Base-by-base conservation (phyloP, 2,113 vertebrate species). In the Psittacara wagleri region DNA sequence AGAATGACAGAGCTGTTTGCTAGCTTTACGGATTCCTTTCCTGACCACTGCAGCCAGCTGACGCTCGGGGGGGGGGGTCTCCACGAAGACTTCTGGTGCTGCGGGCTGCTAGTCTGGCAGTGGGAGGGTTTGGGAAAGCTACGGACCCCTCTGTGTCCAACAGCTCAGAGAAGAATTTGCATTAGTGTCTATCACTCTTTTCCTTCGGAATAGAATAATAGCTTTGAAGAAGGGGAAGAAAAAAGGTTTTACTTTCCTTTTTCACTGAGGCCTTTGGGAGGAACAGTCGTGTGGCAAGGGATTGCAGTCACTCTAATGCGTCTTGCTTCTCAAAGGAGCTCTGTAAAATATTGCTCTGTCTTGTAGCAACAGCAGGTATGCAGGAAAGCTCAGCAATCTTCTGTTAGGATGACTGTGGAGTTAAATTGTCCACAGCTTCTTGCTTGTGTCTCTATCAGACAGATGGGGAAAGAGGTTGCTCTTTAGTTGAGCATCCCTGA, bases 171-270 rank as follows among this genome's bases (percentile, higher is more conserved):
- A 33, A 25, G 22, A 61, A 33, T 66, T 61, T 90, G 28, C 28
- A 4, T 59, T 48, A 23, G 28, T 37, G 33, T 17, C 25, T n/a
- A 3, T 84, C 0, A 0, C 29, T 46, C 14, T 41, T 68, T 83
- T 55, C 55, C 51, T 76, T 54, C 0, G 5, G 25, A 83, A 13
- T 2, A 43, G 72, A 29, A 49, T 39, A 73, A 55, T 9, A 73
- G 63, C 72, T 76, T 54, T 46, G 44, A 61, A 75, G 44, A 10
- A 55, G 18, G 13, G 25, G 5, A 27, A 17, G 43, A 41, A 25
- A 11, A 8, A 37, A 39, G 4, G 4, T 22, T 74, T 64, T 86
- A 11, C 43, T 62, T 82, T n/a, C 33, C 33, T 43, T 54, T 79
- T 85, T 63, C 35, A 33, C 25, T 11, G 41, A 6, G 46, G 28